phyloP scores from a whole-genome alignment of 2,113 vertebrate species.

The Rallus limicola region DNA sequence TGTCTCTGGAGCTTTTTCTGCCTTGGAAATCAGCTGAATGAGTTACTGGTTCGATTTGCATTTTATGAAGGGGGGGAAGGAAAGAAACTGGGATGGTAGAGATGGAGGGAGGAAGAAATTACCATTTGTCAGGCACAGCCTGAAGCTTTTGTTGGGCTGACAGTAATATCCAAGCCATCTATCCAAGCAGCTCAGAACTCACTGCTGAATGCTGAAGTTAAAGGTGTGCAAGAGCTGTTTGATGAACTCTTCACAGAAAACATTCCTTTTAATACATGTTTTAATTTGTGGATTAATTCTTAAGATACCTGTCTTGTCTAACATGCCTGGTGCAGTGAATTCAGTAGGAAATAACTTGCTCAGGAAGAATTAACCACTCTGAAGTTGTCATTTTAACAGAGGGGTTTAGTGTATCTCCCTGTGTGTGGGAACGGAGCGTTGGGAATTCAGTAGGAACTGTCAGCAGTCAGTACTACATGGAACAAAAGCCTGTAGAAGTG shows the following conservation, averaged over 20 bases:
- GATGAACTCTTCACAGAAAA: background rate
- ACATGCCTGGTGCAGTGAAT: background rate
- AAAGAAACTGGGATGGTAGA: background rate
- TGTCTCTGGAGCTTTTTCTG: background rate
- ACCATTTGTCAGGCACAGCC: background rate
- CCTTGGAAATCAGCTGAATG: background rate
- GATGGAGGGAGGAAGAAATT: background rate
- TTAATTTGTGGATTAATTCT: background rate
- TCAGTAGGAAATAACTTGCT: background rate
- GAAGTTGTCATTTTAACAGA: background rate
- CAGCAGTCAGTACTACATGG: background rate
- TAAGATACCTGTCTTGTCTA: background rate
- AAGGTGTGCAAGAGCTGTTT: background rate
- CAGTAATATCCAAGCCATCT: background rate
- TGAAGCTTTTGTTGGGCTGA: background rate
- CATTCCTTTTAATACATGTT: background rate
- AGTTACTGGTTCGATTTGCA: slow-evolving; percentile 19
- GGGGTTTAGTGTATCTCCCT: background rate
- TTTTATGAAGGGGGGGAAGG: background rate
- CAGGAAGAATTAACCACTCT: background rate
- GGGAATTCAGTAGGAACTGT: background rate
- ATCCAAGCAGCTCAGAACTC: background rate
- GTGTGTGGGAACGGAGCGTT: background rate
- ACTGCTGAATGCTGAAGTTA: background rate
- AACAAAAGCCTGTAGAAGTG: background rate